Evolutionary conservation across 2,113 vertebrate species (phyloP).

Genomic region (Corythaeola cristata): DNA sequence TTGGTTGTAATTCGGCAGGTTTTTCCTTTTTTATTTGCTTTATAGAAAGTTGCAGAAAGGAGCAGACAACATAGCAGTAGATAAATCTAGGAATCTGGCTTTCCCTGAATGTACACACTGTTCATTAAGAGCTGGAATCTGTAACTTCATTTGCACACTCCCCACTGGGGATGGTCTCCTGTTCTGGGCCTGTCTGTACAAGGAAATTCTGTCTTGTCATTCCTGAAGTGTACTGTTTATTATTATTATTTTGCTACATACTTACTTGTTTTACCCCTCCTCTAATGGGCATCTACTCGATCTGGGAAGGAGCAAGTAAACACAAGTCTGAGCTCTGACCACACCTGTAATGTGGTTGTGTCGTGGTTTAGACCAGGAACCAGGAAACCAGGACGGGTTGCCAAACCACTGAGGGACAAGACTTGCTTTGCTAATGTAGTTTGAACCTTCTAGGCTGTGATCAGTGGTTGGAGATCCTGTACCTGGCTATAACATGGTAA

Average conservation of each 20-base stretch:
- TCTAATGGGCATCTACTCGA: not conserved
- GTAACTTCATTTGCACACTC: not conserved
- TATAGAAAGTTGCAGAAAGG: not conserved
- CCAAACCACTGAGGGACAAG: not conserved
- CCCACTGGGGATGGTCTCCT: not conserved
- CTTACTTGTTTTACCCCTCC: not conserved
- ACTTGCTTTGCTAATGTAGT: not conserved
- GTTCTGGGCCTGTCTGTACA: not conserved
- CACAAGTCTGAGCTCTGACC: not conserved
- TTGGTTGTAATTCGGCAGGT: not conserved
- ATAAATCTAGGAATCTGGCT: not conserved
- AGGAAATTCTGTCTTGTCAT: not conserved
- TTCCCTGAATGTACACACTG: not conserved
- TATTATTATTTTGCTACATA: not conserved
- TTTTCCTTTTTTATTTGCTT: not conserved
- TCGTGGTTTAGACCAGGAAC: too few relatives aligned
- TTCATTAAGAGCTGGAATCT: not conserved
- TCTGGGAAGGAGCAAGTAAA: not conserved
- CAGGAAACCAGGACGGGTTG: too few relatives aligned
- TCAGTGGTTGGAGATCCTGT: not conserved
- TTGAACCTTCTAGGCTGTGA: not conserved
- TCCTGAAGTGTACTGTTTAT: not conserved
- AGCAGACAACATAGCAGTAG: not conserved
- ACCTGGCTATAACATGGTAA: not conserved
- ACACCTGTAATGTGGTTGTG: not conserved